Percentiles rank a stretch among this genome's conserved stretches.
These are phyloP conservation scores for Tetrapedia diversipes DNA, from an alignment of 2,888 invertebrate species.

Conservation along the genomic window DNA sequence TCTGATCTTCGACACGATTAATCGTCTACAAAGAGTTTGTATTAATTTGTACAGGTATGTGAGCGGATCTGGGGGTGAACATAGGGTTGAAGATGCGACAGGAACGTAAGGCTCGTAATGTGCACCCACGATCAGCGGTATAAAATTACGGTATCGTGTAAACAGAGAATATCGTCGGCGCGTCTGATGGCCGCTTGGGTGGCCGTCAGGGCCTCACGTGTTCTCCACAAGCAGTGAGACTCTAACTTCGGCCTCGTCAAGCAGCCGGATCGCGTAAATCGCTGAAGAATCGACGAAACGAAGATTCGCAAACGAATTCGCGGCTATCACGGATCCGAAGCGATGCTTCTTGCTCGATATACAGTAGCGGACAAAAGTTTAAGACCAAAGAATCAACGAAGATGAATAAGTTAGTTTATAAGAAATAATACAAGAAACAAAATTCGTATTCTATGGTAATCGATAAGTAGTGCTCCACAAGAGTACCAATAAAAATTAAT, in stretches of 20 bases:
- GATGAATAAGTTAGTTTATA: too few relatives aligned
- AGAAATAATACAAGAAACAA: too few relatives aligned
- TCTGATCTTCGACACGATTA: not conserved
- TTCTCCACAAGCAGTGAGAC: conserved; percentile 73
- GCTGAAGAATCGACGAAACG: conserved; percentile 17
- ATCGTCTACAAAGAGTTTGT: too few relatives aligned
- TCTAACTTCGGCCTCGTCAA: conserved; percentile 48
- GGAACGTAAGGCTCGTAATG: conserved; percentile 63
- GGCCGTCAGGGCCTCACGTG: conserved; percentile 78
- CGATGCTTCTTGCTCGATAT: not conserved
- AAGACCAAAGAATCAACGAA: too few relatives aligned
- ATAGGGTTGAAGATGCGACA: conserved; percentile 42
- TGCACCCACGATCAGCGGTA: conserved; percentile 77
- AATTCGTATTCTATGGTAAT: too few relatives aligned
- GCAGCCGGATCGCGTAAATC: conserved; percentile 41
- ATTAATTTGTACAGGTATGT: conserved; percentile 20
- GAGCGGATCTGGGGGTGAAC: not conserved
- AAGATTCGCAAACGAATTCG: conserved; percentile 12
- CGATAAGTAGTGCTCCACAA: too few relatives aligned
- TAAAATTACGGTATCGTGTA: conserved; percentile 81
- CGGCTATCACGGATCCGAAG: not conserved
- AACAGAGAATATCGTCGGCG: conserved; percentile 79
- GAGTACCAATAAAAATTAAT: too few relatives aligned
- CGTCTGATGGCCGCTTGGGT: conserved; percentile 81
- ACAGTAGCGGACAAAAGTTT: too few relatives aligned